Percentiles rank a stretch among this genome's conserved stretches.
phyloP scores from a whole-genome alignment of 2,888 invertebrate genomes.

The Zaprionus lineosus region DNA sequence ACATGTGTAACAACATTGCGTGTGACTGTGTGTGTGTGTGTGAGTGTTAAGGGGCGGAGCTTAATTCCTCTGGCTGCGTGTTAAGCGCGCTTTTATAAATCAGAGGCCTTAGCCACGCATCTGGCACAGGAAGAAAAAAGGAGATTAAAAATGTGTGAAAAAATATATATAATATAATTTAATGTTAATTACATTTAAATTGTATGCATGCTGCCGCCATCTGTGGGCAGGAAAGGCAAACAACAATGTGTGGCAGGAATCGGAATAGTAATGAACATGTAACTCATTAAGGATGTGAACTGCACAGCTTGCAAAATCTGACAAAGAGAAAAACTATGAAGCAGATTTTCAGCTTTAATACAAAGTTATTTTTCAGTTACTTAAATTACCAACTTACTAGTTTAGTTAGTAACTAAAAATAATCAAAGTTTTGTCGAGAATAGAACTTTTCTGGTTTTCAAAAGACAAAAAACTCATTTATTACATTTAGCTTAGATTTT shows the following conservation, averaged over 20 bases:
- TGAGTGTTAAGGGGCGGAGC: constrained; percentile 22
- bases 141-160: constrained; percentile 14
- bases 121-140: constrained; percentile 19
- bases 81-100: constrained; percentile 72
- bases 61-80: constrained; percentile 48
- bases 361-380: no score
- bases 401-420: no score
- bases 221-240: no score
- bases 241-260: background rate
- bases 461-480: no score
- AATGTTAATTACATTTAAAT: constrained; percentile 72
- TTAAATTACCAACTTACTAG: no score
- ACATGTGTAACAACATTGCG: constrained; percentile 61
- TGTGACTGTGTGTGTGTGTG: constrained; percentile 26
- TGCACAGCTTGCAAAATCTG: no score
- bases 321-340: no score
- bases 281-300: background rate
- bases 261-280: constrained; percentile 19
- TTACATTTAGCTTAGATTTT: no score
- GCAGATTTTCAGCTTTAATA: no score
- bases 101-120: constrained; percentile 47
- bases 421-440: no score
- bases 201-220: constrained; percentile 30
- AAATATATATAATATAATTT: constrained; percentile 25
- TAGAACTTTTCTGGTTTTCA: no score